phyloP scores from a whole-genome alignment of 2,113 vertebrate species.

The Nothobranchius furzeri region DNA sequence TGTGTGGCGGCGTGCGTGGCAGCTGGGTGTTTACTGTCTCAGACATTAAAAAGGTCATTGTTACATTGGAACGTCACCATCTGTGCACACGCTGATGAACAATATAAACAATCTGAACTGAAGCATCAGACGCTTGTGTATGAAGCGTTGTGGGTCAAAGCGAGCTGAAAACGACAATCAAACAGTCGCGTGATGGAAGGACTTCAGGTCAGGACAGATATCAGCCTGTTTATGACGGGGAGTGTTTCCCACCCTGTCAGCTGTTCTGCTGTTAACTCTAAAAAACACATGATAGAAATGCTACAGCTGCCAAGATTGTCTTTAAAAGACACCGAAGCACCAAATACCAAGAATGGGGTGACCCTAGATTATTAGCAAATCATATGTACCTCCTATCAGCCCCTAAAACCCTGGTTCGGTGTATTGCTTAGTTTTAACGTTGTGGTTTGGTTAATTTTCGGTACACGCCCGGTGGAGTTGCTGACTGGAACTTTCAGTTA shows the following conservation, averaged over 20 bases:
- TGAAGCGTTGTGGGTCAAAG: background rate
- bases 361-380: too few relatives aligned
- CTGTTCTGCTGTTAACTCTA: background rate
- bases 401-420: too few relatives aligned
- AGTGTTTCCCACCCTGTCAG: background rate
- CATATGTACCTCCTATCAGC: too few relatives aligned
- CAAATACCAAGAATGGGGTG: too few relatives aligned
- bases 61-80: constrained; percentile 23
- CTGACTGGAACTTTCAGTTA: too few relatives aligned
- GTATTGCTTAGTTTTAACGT: too few relatives aligned
- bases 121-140: constrained; percentile 9
- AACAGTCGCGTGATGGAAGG: background rate
- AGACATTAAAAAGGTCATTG: constrained; percentile 23
- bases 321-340: too few relatives aligned
- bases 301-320: too few relatives aligned
- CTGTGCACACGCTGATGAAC: constrained; percentile 5
- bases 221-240: background rate
- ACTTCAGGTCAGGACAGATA: background rate
- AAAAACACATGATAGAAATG: background rate
- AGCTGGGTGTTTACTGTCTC: constrained; percentile 15
- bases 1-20: background rate
- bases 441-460: too few relatives aligned
- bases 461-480: too few relatives aligned
- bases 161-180: background rate
- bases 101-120: constrained; percentile 3